Percentiles rank a stretch among this genome's conserved stretches.
Evolutionary conservation across 2,797 vertebrate genomes (phyloP).

Genomic region (Petrocephalus sullivani): DNA sequence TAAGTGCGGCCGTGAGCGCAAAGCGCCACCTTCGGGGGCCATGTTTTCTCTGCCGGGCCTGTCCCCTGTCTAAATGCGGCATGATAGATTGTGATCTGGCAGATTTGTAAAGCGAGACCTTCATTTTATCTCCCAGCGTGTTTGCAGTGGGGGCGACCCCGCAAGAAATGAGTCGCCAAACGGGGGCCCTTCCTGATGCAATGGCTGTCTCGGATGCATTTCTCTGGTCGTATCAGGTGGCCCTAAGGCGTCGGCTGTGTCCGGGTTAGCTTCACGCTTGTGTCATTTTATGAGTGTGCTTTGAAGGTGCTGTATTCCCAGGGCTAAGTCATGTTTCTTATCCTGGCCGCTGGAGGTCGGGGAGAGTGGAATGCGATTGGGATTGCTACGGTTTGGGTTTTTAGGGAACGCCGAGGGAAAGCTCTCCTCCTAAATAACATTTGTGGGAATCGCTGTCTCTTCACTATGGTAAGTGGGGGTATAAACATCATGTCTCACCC

Average conservation of each 20-base stretch:
- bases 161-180: constrained; percentile 22
- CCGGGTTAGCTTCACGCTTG: not conserved
- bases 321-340: not conserved
- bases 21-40: constrained; percentile 16
- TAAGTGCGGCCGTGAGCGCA: constrained; percentile 10
- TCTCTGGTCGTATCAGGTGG: not conserved
- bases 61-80: constrained; percentile 14
- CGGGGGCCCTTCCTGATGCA: not conserved
- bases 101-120: constrained; percentile 44
- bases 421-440: not conserved
- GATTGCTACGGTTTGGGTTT: not conserved
- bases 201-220: not conserved
- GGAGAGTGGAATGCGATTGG: not conserved
- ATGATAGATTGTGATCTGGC: constrained; percentile 21
- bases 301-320: not conserved
- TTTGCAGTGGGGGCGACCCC: constrained; percentile 48
- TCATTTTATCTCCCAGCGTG: constrained; percentile 44
- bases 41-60: not conserved
- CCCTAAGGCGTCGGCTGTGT: not conserved
- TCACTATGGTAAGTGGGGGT: not conserved
- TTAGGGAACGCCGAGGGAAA: not conserved
- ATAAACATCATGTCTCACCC: not conserved
- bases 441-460: not conserved
- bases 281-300: not conserved
- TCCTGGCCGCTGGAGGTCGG: not conserved